Evolutionary conservation across 2,797 vertebrate genomes (phyloP), one percentile per base, ranked within the genome.

Genomic region (Anisognathus igniventris): DNA sequence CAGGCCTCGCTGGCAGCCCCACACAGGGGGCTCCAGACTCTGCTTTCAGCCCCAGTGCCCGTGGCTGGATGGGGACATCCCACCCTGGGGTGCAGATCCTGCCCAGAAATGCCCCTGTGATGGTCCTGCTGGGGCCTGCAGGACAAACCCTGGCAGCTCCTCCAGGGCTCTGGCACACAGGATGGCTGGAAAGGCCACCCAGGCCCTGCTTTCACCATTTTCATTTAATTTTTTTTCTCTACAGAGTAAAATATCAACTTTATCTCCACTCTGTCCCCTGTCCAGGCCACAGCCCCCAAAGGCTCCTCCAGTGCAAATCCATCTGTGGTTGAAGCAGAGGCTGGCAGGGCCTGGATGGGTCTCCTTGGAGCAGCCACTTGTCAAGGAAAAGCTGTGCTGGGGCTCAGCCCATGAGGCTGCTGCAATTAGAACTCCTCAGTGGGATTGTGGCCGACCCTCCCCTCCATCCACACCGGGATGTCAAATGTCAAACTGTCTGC

Each of bases 401-500:
- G 3, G 33, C 21, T 71, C 82, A 81, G 68, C 62, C 66, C 23
- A 12, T 18, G 31, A 73, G 79, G 72, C 71, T 82, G 64, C 88
- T 76, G 89, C 77, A 66, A 85, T 94, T 85, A 79, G 23, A 89
- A 73, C n/a, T 25, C 31, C 64, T 91, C 4, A 0, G 80, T 57
- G 84, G 71, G 74, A 5, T n/a, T 28, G 57, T 56, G 47, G 56
- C 86, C 93, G 94, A 88, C 70, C 94, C 88, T 93, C 61, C 35
- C 54, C 80, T 94, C 40, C 17, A 48, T 10, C 66, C 77, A n/a
- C 94, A 31, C 60, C 15, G 0, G 12, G 74, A 84, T 95, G 90
- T 92, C 95, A 92, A 70, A 90, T 84, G 93, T 88, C 90, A 81
- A 73, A 30, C 76, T 94, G 88, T 86, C 83, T 86, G 40, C 70